phyloP scores from a whole-genome alignment of 2,888 invertebrate genomes.

The Pollenia griseotomentosa region DNA sequence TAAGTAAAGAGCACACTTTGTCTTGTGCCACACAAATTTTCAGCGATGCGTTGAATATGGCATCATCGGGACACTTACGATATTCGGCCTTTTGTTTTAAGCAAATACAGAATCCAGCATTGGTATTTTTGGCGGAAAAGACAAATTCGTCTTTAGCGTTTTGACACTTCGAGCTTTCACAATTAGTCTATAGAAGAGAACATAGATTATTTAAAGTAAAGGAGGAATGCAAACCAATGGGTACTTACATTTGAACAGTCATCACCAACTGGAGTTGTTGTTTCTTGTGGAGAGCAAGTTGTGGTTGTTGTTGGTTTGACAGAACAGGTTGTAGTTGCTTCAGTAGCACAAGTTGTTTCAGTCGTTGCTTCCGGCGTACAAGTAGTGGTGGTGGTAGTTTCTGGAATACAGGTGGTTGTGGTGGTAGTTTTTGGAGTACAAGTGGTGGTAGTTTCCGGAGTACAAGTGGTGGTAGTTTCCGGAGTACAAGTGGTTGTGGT shows the following conservation, averaged over 20 bases:
- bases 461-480: slow-evolving; percentile 2
- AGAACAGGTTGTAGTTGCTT: slow-evolving; percentile 19
- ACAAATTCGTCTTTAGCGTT: background rate
- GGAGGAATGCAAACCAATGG: background rate
- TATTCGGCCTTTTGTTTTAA: slow-evolving; percentile 15
- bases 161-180: slow-evolving; percentile 27
- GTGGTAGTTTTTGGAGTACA: background rate
- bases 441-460: background rate
- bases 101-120: slow-evolving; percentile 51
- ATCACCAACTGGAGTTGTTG: slow-evolving; percentile 9
- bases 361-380: slow-evolving; percentile 53
- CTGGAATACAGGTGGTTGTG: background rate
- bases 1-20: slow-evolving; percentile 27
- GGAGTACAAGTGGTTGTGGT: slow-evolving; percentile 1
- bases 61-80: slow-evolving; percentile 28
- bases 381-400: background rate
- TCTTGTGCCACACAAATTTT: slow-evolving; percentile 32
- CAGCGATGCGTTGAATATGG: slow-evolving; percentile 3
- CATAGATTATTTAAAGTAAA: background rate
- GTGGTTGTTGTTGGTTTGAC: slow-evolving; percentile 23
- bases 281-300: slow-evolving; percentile 11
- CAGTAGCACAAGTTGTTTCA: background rate
- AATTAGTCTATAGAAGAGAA: background rate
- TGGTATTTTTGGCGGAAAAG: slow-evolving; percentile 33
- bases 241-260: slow-evolving; percentile 39